phyloP scores from a whole-genome alignment of 2,797 vertebrate genomes.

The Lagorchestes hirsutus region DNA sequence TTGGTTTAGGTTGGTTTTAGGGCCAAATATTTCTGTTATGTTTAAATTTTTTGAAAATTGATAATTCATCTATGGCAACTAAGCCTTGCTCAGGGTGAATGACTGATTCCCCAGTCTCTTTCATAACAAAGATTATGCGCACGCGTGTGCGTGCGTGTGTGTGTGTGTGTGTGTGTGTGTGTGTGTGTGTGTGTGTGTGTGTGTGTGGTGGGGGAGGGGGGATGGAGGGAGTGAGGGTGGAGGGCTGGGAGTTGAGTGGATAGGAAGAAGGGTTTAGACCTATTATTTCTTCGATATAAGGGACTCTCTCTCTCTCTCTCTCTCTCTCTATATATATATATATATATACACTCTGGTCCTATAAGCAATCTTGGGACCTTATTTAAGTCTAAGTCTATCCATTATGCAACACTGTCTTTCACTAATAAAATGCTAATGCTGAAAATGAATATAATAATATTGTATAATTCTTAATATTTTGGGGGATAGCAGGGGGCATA shows the following conservation, averaged over 20 bases:
- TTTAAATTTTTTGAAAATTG: constrained; percentile 11
- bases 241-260: not conserved
- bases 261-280: not conserved
- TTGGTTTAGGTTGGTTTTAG: not conserved
- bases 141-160: no score
- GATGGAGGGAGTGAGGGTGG: not conserved
- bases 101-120: not conserved
- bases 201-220: not conserved
- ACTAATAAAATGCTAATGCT: not conserved
- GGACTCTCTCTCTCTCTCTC: no score
- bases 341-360: no score
- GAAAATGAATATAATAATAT: not conserved
- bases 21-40: not conserved
- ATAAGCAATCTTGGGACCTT: not conserved
- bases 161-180: no score
- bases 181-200: not conserved
- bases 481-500: not conserved
- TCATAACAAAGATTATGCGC: not conserved
- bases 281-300: not conserved
- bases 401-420: not conserved
- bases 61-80: not conserved
- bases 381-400: not conserved
- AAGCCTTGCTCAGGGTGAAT: not conserved
- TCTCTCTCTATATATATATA: no score
- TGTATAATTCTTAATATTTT: not conserved